phyloP scores from a whole-genome alignment of 2,888 invertebrate species.

The Acronicta aceris region DNA sequence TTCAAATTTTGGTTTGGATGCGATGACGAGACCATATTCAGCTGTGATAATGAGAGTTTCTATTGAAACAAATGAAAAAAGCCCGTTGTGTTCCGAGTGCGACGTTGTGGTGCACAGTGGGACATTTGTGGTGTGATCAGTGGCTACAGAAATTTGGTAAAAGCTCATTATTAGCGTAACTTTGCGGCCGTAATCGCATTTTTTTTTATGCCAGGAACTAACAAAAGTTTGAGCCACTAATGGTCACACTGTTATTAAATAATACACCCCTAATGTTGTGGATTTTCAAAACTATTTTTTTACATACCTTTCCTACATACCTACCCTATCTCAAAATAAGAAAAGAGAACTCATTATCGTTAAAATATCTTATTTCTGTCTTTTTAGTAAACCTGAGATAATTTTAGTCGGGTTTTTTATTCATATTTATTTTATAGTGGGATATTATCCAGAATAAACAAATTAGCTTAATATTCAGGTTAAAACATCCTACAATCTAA shows the following conservation, averaged over 20 bases:
- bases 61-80: conserved; percentile 70
- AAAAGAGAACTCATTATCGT: too few species aligned
- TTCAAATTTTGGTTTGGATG: conserved; percentile 71
- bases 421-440: too few species aligned
- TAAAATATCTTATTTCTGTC: too few species aligned
- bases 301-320: not conserved
- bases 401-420: too few species aligned
- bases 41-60: conserved; percentile 65
- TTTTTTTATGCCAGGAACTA: conserved; percentile 33
- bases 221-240: conserved; percentile 48
- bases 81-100: conserved; percentile 36
- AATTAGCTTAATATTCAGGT: not conserved
- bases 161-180: conserved; percentile 69
- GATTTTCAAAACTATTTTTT: conserved; percentile 19
- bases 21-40: conserved; percentile 69
- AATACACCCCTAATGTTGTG: conserved; percentile 36
- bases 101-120: conserved; percentile 65
- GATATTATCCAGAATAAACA: not conserved
- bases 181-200: conserved; percentile 60
- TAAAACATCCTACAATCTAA: too few species aligned
- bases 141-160: conserved; percentile 61
- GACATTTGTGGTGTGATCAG: conserved; percentile 65
- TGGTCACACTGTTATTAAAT: conserved; percentile 45
- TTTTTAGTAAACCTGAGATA: too few species aligned
- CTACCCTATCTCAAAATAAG: too few species aligned